A percentile compares a stretch with the other conserved stretches of the same genome.
These are phyloP conservation scores for Lepidostoma basale DNA, from an alignment of 1,140 invertebrate species.

Conservation along the genomic window DNA sequence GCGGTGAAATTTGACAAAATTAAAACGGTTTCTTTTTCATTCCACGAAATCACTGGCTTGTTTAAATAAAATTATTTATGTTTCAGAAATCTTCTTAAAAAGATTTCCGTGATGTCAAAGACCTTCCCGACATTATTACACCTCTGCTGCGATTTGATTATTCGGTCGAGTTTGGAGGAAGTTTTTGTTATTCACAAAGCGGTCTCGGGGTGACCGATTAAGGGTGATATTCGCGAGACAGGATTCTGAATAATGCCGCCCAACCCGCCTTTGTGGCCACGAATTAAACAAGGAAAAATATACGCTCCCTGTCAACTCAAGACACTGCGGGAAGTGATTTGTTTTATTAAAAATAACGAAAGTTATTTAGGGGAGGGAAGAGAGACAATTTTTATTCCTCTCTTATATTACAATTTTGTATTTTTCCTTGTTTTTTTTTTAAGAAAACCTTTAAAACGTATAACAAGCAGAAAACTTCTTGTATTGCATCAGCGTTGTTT, in stretches of 20 bases:
- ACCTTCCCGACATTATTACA: slow-evolving; percentile 9
- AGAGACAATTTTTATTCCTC: slow-evolving; percentile 7
- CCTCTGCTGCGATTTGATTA: slow-evolving; percentile 22
- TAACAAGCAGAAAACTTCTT: no score
- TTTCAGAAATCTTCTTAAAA: slow-evolving; percentile 2
- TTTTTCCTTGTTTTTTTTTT: no score
- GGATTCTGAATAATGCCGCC: slow-evolving; percentile 14
- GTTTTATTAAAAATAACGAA: slow-evolving; percentile 7
- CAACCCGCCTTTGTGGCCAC: slow-evolving; percentile 11
- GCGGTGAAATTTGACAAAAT: neutral
- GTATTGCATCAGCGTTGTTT: no score
- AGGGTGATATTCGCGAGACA: slow-evolving; percentile 12
- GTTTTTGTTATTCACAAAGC: slow-evolving; percentile 33
- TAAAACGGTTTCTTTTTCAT: neutral
- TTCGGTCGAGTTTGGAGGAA: slow-evolving; percentile 17
- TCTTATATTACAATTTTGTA: neutral
- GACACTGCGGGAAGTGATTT: slow-evolving; percentile 14
- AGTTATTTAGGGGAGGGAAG: neutral
- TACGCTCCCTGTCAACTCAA: slow-evolving; percentile 17
- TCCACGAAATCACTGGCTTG: neutral
- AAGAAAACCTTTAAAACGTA: no score
- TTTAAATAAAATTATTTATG: slow-evolving; percentile 23
- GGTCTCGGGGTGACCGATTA: slow-evolving; percentile 27
- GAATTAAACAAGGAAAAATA: slow-evolving; percentile 22
- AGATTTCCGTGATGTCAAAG: slow-evolving; percentile 4